phyloP scores from a whole-genome alignment of 2,888 invertebrate species.

The Lithodes maja region DNA sequence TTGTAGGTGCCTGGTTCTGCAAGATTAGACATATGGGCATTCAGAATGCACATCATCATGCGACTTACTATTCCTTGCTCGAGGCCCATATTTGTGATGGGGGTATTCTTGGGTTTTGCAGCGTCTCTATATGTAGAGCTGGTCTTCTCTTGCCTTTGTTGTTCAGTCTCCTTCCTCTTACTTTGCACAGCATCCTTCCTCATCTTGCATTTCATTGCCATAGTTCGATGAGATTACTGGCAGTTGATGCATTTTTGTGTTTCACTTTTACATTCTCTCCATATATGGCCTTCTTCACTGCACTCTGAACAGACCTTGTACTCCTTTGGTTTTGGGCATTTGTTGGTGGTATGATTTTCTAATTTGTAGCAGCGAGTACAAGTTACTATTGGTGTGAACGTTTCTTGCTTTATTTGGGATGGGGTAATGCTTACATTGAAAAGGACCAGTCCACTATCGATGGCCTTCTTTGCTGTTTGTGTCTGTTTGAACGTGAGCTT shows the following conservation, averaged over 20 bases:
- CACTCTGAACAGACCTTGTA: neutral
- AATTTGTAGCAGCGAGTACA: neutral
- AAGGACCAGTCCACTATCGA: neutral
- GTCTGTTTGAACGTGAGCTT: neutral
- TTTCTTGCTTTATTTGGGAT: neutral
- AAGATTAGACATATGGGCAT: neutral
- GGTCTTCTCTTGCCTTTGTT: neutral
- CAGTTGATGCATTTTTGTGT: neutral
- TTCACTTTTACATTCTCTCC: neutral
- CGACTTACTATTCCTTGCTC: neutral
- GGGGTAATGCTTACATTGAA: neutral
- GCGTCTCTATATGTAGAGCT: neutral
- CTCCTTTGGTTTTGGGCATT: neutral
- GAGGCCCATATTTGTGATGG: neutral
- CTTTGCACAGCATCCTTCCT: neutral
- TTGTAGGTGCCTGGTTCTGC: neutral
- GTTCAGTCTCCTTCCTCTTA: neutral
- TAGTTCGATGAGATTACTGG: neutral
- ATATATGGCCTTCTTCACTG: neutral
- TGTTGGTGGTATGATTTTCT: neutral
- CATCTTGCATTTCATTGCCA: neutral
- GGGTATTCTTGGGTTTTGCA: neutral
- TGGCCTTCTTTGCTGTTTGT: neutral
- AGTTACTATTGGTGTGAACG: neutral
- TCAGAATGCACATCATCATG: neutral